A percentile compares a stretch with the other conserved stretches of the same genome.
phyloP scores from a whole-genome alignment of 2,797 vertebrate genomes.

The Coreius guichenoti region DNA sequence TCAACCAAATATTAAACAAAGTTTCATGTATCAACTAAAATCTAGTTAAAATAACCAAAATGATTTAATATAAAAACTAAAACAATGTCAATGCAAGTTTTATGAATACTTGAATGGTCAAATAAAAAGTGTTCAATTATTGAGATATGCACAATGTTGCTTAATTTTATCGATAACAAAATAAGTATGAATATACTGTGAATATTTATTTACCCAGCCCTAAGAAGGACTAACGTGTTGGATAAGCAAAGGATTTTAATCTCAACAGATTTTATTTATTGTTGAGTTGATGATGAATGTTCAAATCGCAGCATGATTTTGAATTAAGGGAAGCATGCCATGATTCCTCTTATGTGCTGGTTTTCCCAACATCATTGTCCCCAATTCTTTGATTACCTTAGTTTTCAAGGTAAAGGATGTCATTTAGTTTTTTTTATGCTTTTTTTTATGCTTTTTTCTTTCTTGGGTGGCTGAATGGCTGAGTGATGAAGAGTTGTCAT shows the following conservation, averaged over 20 bases:
- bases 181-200: background rate
- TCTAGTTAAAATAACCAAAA: background rate
- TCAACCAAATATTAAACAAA: background rate
- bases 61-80: background rate
- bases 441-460: background rate
- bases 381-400: background rate
- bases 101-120: background rate
- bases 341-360: constrained; percentile 3
- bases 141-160: background rate
- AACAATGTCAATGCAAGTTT: background rate
- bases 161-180: background rate
- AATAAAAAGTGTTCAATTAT: background rate
- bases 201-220: background rate
- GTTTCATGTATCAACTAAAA: background rate
- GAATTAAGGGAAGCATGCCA: background rate
- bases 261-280: background rate
- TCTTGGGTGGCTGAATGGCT: background rate
- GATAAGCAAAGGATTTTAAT: background rate
- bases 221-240: background rate
- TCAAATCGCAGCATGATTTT: background rate
- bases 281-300: background rate
- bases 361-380: constrained; percentile 27
- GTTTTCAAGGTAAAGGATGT: background rate
- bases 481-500: background rate
- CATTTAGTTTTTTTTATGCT: background rate